Evolutionary conservation across 2,888 invertebrate species (phyloP).

Genomic region (Platerodrilus igneus): DNA sequence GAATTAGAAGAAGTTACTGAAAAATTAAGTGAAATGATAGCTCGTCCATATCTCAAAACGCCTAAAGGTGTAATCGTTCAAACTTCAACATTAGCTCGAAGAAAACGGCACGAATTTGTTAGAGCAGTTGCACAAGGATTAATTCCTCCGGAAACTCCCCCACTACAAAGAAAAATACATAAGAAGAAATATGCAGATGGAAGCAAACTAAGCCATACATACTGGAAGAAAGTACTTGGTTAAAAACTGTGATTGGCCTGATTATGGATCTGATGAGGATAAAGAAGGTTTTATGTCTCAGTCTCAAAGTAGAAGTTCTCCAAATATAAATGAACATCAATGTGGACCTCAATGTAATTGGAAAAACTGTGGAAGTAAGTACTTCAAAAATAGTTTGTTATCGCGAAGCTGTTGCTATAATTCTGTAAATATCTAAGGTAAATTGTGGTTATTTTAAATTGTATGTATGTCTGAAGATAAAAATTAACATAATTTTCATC

Average conservation of each 20-base stretch:
- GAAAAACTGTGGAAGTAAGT: constrained; percentile 42
- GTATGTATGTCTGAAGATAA: no score
- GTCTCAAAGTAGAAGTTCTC: constrained; percentile 33
- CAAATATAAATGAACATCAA: constrained; percentile 48
- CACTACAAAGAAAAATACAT: constrained; percentile 51
- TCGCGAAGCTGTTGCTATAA: no score
- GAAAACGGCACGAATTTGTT: constrained; percentile 61
- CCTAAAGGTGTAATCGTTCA: constrained; percentile 59
- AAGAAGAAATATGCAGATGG: constrained; percentile 50
- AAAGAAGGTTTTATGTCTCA: constrained; percentile 39
- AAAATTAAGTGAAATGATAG: constrained; percentile 61
- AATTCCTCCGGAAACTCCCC: constrained; percentile 59
- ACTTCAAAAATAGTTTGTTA: no score
- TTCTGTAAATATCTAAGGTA: no score
- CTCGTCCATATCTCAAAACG: constrained; percentile 58
- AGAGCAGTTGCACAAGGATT: constrained; percentile 56
- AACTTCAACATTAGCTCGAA: constrained; percentile 55
- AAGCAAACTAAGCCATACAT: constrained; percentile 29
- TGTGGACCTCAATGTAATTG: constrained; percentile 52
- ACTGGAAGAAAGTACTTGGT: constrained; percentile 48
- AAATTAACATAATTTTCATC: no score
- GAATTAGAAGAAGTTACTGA: constrained; percentile 63
- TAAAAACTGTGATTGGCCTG: constrained; percentile 59
- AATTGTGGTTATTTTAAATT: no score
- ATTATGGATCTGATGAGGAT: constrained; percentile 54